These are phyloP conservation scores for Dioctria rufipes DNA, from an alignment of 2,888 invertebrate species.

Conservation along the genomic window DNA sequence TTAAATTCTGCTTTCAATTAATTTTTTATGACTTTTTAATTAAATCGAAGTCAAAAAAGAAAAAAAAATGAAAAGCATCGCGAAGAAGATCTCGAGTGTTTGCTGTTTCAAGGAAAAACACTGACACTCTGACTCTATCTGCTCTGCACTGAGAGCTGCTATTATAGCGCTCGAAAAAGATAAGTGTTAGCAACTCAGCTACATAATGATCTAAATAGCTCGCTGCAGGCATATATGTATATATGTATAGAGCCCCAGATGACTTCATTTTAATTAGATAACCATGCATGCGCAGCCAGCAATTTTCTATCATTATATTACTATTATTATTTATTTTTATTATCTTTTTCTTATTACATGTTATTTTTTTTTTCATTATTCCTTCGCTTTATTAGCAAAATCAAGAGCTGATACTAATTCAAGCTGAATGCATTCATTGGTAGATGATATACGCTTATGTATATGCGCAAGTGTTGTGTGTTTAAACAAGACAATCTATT, in stretches of 20 bases:
- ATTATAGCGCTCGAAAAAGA: background rate
- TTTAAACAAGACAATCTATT: slow-evolving; percentile 17
- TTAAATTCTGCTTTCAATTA: slow-evolving; percentile 36
- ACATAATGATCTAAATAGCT: slow-evolving; percentile 17
- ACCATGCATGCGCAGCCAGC: slow-evolving; percentile 54
- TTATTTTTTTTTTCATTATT: background rate
- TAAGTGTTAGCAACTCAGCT: slow-evolving; percentile 14
- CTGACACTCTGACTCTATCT: slow-evolving; percentile 11
- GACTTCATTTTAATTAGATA: slow-evolving; percentile 52
- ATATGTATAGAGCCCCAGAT: slow-evolving; percentile 9
- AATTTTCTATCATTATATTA: slow-evolving; percentile 49
- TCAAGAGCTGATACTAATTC: too few relatives aligned
- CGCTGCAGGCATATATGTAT: background rate
- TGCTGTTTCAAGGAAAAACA: slow-evolving; percentile 34
- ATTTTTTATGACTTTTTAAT: slow-evolving; percentile 44
- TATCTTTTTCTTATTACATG: background rate
- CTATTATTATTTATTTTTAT: slow-evolving; percentile 51
- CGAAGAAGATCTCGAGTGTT: slow-evolving; percentile 7
- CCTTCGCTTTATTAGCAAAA: background rate
- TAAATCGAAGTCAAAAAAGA: slow-evolving; percentile 8
- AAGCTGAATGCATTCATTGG: too few relatives aligned
- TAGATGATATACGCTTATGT: too few relatives aligned
- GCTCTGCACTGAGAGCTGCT: background rate
- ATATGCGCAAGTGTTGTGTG: background rate
- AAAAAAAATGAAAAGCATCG: background rate